Evolutionary conservation across 2,888 invertebrate species (phyloP), one percentile per base, ranked within the genome.

Genomic region (Pyralis farinalis): DNA sequence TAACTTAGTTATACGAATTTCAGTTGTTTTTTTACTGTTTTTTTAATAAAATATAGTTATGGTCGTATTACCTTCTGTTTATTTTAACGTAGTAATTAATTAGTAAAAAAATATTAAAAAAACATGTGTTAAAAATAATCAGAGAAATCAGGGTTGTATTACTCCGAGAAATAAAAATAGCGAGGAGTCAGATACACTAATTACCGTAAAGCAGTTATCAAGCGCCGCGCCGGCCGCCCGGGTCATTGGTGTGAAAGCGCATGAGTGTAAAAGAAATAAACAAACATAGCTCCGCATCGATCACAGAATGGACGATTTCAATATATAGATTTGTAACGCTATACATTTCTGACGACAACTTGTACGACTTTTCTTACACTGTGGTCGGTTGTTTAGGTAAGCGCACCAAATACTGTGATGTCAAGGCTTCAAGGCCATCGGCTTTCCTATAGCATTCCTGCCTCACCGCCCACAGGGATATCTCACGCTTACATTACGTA

Each of bases 341-440:
- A 40, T 28, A 4, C 12, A n/a, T n/a, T 20, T 28, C 6, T 10
- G 5, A n/a, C 9, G 10, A 9, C n/a, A 32, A 11, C 10, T 33
- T n/a, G 10, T 39, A 27, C 11, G 27, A 27, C 6, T 1, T 6
- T 8, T 10, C 1, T 27, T 39, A 20, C 10, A 60, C 70, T 75
- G 68, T 66, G 75, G 58, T 51, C 61, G 61, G 66, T 72, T 39
- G 39, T 33, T 39, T 68, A 71, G 72, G 65, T 71, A 73, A 68
- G 66, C 73, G 72, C 70, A 82, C 80, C 80, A 76, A 83, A 83
- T 81, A 75, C 79, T 78, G 84, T 83, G 67, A 72, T 86, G 87
- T 87, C 87, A 88, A 88, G 87, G 87, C 74, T 87, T 87, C 87
- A 88, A 88, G 87, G 87, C 74, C 87, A 74, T 53, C 85, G 61